Percentiles rank a stretch among this genome's conserved stretches.
These are phyloP conservation scores for Leguminivora glycinivorella DNA, from an alignment of 1,140 invertebrate genomes.

Conservation along the genomic window DNA sequence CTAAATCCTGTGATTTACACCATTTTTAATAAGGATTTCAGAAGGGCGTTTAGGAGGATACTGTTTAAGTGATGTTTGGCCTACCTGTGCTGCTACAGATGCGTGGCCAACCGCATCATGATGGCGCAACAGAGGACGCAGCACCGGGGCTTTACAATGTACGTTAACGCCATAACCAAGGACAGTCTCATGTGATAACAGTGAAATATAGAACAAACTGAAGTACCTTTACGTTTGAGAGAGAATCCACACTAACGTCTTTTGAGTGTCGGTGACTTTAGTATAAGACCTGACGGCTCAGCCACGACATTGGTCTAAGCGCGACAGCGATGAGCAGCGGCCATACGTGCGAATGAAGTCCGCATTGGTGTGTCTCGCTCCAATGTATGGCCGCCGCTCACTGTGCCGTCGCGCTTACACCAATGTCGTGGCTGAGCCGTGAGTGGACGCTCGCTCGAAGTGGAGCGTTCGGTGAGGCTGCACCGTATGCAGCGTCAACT, in stretches of 20 bases:
- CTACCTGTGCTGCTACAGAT: constrained; percentile 86
- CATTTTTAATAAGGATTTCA: constrained; percentile 99
- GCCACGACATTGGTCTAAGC: too few species aligned
- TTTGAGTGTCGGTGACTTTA: too few species aligned
- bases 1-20: constrained; percentile 99
- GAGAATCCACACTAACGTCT: not conserved
- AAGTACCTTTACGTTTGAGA: not conserved
- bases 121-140: constrained; percentile 80
- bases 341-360: too few species aligned
- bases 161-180: constrained; percentile 48
- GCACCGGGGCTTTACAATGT: constrained; percentile 80
- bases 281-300: too few species aligned
- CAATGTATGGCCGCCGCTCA: too few species aligned
- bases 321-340: too few species aligned
- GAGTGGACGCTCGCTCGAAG: too few species aligned
- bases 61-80: constrained; percentile 95
- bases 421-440: too few species aligned
- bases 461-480: too few species aligned
- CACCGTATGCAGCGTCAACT: too few species aligned
- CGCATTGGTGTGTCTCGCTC: too few species aligned
- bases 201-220: not conserved
- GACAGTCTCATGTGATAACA: constrained; percentile 26
- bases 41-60: constrained; percentile 96
- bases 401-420: too few species aligned
- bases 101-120: constrained; percentile 80